Evolutionary conservation across 2,888 invertebrate species (phyloP).

Genomic region (Chrysomela aeneicollis): DNA sequence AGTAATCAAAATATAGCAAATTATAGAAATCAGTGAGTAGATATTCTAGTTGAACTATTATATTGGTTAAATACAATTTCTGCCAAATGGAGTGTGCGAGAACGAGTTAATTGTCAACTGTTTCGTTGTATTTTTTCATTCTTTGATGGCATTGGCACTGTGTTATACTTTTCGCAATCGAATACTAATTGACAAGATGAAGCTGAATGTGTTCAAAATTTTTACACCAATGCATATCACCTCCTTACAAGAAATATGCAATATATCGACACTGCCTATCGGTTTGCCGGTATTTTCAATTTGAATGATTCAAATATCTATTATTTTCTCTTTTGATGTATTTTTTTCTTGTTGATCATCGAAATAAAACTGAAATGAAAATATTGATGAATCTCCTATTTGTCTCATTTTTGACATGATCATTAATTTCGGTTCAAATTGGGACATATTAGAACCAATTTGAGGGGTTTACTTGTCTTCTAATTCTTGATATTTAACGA

Average conservation of each 20-base stretch:
- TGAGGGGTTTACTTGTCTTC: too few species aligned
- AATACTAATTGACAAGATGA: not conserved
- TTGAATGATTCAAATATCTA: too few species aligned
- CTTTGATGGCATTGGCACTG: slow-evolving; percentile 18
- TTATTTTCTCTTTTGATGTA: not conserved
- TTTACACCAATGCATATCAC: slow-evolving; percentile 33
- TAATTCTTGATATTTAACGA: too few species aligned
- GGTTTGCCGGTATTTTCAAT: slow-evolving; percentile 8
- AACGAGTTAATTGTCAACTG: not conserved
- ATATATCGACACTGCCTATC: slow-evolving; percentile 36
- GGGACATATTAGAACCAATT: too few species aligned
- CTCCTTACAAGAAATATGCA: slow-evolving; percentile 26
- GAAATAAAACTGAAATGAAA: not conserved
- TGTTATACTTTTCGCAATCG: slow-evolving; percentile 18
- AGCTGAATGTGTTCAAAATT: slow-evolving; percentile 31
- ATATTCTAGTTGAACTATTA: slow-evolving; percentile 12
- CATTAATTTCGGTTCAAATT: too few species aligned
- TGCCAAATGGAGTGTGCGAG: not conserved
- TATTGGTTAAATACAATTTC: not conserved
- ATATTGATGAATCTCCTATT: not conserved
- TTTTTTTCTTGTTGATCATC: not conserved
- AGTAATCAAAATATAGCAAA: slow-evolving; percentile 23
- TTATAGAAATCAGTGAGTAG: slow-evolving; percentile 17
- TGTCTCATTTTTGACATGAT: too few species aligned
- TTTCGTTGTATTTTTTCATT: not conserved